Evolutionary conservation across 2,113 vertebrate species (phyloP).

Genomic region (Theristicus caerulescens): DNA sequence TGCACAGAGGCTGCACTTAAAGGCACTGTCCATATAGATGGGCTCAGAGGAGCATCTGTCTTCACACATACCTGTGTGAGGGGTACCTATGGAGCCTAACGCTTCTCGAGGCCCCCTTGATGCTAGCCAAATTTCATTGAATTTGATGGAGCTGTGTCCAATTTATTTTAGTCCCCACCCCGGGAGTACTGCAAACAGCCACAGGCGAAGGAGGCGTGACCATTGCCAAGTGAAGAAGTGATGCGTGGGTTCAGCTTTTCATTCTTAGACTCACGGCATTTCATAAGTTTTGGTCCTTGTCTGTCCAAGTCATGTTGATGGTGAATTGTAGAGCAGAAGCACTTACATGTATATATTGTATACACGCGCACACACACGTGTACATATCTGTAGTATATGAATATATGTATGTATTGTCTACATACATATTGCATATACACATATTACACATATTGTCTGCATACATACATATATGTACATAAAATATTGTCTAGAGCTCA

Average conservation of each 20-base stretch:
- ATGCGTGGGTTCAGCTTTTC: neutral
- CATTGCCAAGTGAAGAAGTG: neutral
- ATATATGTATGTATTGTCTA: neutral
- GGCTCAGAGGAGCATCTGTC: neutral
- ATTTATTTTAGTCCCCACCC: neutral
- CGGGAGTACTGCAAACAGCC: neutral
- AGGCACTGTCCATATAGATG: neutral
- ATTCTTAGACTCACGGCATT: neutral
- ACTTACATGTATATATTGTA: conserved; percentile 63
- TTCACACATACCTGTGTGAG: fast-evolving
- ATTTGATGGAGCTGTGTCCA: neutral
- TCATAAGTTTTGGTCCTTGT: neutral
- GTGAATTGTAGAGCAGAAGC: conserved; percentile 28
- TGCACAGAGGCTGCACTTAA: neutral
- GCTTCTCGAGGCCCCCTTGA: fast-evolving
- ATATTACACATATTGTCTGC: neutral
- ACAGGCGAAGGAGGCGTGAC: neutral
- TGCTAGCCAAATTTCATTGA: neutral
- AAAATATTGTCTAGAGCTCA: neutral
- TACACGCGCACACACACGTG: neutral
- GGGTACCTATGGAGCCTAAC: neutral
- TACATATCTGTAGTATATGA: neutral
- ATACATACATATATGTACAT: neutral
- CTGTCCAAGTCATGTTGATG: neutral
- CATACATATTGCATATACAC: neutral